Evolutionary conservation across 2,797 vertebrate genomes (phyloP).

Genomic region (Gymnopithys bicolor): DNA sequence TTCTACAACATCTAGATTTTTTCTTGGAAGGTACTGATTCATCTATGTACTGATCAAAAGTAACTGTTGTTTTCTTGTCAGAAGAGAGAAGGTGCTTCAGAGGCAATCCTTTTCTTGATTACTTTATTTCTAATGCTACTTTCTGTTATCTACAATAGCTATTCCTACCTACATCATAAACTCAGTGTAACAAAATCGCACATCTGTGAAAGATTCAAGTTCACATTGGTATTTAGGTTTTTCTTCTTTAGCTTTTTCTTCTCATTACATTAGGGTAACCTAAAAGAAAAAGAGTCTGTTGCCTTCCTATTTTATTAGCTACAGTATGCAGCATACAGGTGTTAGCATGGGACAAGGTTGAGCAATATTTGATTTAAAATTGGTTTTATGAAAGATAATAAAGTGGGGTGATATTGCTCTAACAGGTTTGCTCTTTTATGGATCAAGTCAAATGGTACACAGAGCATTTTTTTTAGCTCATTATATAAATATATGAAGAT

Average conservation of each 20-base stretch:
- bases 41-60: not conserved
- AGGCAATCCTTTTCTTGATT: not conserved
- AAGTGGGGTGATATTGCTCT: not conserved
- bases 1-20: not conserved
- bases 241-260: not conserved
- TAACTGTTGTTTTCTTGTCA: not conserved
- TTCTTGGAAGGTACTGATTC: not conserved
- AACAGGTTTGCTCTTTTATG: not conserved
- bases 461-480: not conserved
- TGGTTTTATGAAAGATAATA: not conserved
- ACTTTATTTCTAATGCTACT: not conserved
- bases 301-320: not conserved
- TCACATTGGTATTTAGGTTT: not conserved
- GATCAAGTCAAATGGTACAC: not conserved
- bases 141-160: not conserved
- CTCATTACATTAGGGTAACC: not conserved
- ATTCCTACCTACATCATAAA: not conserved
- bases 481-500: not conserved
- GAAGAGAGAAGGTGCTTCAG: not conserved
- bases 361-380: conserved; percentile 21
- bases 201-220: not conserved
- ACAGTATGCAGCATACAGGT: not conserved
- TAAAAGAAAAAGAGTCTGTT: not conserved
- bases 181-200: not conserved
- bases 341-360: not conserved